Evolutionary conservation across 2,888 invertebrate genomes (phyloP), one percentile per base, ranked within the genome.

Genomic region (Sclerodermus sp.): DNA sequence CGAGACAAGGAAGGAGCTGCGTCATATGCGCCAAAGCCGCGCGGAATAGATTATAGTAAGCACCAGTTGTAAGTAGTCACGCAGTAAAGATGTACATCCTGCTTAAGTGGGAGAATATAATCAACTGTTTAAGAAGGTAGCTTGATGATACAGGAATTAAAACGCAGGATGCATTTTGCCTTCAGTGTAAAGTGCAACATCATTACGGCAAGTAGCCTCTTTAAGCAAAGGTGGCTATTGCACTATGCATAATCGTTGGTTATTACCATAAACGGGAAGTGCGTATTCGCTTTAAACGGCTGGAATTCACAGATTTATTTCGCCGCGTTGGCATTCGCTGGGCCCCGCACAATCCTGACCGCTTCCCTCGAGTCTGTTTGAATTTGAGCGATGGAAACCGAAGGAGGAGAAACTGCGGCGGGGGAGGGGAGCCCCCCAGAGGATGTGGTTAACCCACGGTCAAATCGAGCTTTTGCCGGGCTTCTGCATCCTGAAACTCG

Each of bases 371-470:
- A 37, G 15, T 16, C n/a, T 13, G 43, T 43, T 32, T 18, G 37
- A 34, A n/a, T n/a, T n/a, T 36, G 38, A 51, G 50, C 60, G 59
- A 53, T 68, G 66, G 71, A 71, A 71, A 73, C 66, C 62, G 62
- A 70, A 71, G 71, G 66, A 62, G 65, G 57, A 58, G 52, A 49
- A 62, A 60, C 47, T 49, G 60, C 49, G 47, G 55, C 54, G 34
- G 12, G 60, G 55, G 52, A 49, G 50, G 41, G 17, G 37, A 42
- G 45, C 55, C 53, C 53, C 4, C 23, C 23, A 36, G 32, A 62
- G 76, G 77, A 77, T 77, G 77, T 77, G 77, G 77, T 77, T 70
- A 75, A 75, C 72, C 74, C 62, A 60, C 57, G 69, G 66, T 69
- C 71, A 71, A 73, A 72, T 73, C 66, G 69, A 74, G 74, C 73